Evolutionary conservation across 2,797 vertebrate genomes (phyloP).

Genomic region (Anguilla pacifica): DNA sequence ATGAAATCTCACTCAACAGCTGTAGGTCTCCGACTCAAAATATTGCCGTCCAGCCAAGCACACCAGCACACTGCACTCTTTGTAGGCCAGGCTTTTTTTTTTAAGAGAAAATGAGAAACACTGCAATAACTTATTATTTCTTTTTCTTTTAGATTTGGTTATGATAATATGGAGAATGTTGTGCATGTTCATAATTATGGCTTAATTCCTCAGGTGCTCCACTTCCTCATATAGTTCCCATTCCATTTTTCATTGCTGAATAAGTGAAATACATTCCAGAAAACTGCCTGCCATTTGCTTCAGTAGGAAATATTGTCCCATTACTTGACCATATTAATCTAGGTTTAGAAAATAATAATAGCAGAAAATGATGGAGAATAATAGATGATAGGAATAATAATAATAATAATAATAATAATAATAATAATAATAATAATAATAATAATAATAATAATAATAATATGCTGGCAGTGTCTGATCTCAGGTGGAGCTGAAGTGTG

Average conservation of each 20-base stretch:
- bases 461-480: background rate
- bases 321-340: no score
- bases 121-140: background rate
- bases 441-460: no score
- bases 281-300: no score
- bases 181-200: background rate
- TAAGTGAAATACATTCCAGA: no score
- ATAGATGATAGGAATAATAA: no score
- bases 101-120: background rate
- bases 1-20: conserved; percentile 8
- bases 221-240: background rate
- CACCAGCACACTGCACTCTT: background rate
- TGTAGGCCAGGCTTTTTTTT: background rate
- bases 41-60: background rate
- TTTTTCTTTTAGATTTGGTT: background rate
- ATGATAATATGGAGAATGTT: conserved; percentile 3
- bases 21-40: background rate
- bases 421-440: background rate
- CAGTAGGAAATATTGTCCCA: no score
- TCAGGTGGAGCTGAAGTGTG: background rate
- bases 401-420: background rate
- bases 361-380: no score
- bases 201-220: background rate
- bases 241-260: background rate
- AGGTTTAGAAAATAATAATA: no score